Percentiles rank a stretch among this genome's conserved stretches.
phyloP scores from a whole-genome alignment of 2,113 vertebrate species.

The Sylvicapra grimmia region DNA sequence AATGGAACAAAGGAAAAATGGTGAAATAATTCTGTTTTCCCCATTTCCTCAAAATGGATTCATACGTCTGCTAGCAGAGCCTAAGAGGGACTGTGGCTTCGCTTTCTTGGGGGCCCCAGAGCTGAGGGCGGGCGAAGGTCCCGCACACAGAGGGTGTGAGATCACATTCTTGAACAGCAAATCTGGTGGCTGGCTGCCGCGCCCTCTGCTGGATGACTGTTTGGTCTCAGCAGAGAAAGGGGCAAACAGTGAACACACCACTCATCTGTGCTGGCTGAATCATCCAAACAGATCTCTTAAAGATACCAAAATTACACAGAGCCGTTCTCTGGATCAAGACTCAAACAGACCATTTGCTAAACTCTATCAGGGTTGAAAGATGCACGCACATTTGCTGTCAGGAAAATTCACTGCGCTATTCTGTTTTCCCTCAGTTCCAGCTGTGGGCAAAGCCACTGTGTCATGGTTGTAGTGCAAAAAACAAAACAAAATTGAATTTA shows the following conservation, averaged over 20 bases:
- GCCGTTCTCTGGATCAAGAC: not conserved
- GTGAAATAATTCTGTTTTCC: not conserved
- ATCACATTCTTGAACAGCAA: not conserved
- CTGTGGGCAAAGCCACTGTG: not conserved
- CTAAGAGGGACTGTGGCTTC: not conserved
- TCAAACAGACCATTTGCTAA: not conserved
- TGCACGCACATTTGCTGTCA: not conserved
- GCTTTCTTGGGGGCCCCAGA: not conserved
- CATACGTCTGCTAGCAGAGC: not conserved
- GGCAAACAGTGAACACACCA: not conserved
- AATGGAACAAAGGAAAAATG: not conserved
- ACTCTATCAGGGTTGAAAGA: not conserved
- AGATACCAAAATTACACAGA: not conserved
- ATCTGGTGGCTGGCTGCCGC: slow-evolving; percentile 37
- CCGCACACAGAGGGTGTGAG: accelerated
- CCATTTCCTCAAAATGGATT: not conserved
- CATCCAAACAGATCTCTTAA: not conserved
- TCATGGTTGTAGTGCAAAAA: not conserved
- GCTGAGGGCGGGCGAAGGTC: not conserved
- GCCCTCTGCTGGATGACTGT: slow-evolving; percentile 33
- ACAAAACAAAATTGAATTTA: not conserved
- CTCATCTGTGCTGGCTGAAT: not conserved
- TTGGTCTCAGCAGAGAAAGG: not conserved
- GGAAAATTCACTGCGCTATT: not conserved
- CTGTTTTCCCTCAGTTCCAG: not conserved